phyloP scores from a whole-genome alignment of 2,888 invertebrate genomes.

The Achlya flavicornis region DNA sequence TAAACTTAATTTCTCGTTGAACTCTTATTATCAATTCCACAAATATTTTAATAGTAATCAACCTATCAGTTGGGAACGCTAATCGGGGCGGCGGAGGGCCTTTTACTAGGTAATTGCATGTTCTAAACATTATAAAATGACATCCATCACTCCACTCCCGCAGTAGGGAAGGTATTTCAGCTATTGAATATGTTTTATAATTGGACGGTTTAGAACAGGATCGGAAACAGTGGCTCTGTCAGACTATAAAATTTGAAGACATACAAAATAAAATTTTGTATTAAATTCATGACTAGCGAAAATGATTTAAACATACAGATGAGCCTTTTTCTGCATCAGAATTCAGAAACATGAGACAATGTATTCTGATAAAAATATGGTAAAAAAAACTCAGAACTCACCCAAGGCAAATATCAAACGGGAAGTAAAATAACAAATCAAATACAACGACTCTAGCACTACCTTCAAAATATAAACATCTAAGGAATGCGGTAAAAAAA shows the following conservation, averaged over 20 bases:
- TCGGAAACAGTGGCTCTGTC: not conserved
- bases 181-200: slow-evolving; percentile 34
- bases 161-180: slow-evolving; percentile 32
- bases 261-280: not conserved
- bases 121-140: slow-evolving; percentile 63
- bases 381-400: not conserved
- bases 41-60: slow-evolving; percentile 75
- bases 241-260: not conserved
- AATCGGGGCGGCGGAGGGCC: slow-evolving; percentile 50
- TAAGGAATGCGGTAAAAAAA: slow-evolving; percentile 69
- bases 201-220: slow-evolving; percentile 12
- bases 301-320: too few relatives aligned
- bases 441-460: slow-evolving; percentile 35
- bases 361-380: not conserved
- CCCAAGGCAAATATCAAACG: slow-evolving; percentile 13
- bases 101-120: slow-evolving; percentile 64
- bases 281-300: too few relatives aligned
- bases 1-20: slow-evolving; percentile 45
- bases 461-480: slow-evolving; percentile 74
- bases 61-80: slow-evolving; percentile 70
- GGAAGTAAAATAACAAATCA: slow-evolving; percentile 15
- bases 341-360: too few relatives aligned
- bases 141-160: slow-evolving; percentile 60
- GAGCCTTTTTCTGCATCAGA: too few relatives aligned
- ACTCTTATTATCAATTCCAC: slow-evolving; percentile 59